Evolutionary conservation across 2,113 vertebrate species (phyloP).

Genomic region (Megaceryle torquata): DNA sequence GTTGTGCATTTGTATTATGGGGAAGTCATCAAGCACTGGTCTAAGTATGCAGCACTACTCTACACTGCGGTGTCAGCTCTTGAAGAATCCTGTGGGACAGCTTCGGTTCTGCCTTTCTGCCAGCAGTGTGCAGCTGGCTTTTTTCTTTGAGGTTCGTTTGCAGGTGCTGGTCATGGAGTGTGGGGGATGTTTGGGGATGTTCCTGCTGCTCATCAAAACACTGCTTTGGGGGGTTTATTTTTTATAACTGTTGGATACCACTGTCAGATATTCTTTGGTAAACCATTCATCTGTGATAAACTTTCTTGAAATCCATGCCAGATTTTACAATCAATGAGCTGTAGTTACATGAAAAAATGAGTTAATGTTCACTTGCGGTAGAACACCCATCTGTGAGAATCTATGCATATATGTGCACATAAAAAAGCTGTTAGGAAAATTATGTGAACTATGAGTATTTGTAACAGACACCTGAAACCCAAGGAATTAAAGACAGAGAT

Average conservation of each 20-base stretch:
- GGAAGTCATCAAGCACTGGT: not conserved
- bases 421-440: not conserved
- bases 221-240: not conserved
- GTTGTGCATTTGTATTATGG: not conserved
- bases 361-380: not conserved
- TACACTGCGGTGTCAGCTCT: not conserved
- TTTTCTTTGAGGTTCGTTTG: not conserved
- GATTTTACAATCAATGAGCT: not conserved
- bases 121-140: not conserved
- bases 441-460: not conserved
- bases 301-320: not conserved
- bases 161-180: not conserved
- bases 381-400: not conserved
- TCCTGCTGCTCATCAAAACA: not conserved
- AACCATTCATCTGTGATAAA: not conserved
- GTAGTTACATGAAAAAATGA: not conserved
- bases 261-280: not conserved
- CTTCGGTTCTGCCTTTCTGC: not conserved
- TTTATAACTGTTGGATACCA: not conserved
- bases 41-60: not conserved
- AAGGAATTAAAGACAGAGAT: not conserved
- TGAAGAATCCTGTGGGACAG: not conserved
- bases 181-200: not conserved
- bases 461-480: not conserved
- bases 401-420: not conserved